Percentiles rank a stretch among this genome's conserved stretches.
These are phyloP conservation scores for Ictidomys tridecemlineatus DNA, from an alignment of 2,113 vertebrate species.

Conservation along the genomic window DNA sequence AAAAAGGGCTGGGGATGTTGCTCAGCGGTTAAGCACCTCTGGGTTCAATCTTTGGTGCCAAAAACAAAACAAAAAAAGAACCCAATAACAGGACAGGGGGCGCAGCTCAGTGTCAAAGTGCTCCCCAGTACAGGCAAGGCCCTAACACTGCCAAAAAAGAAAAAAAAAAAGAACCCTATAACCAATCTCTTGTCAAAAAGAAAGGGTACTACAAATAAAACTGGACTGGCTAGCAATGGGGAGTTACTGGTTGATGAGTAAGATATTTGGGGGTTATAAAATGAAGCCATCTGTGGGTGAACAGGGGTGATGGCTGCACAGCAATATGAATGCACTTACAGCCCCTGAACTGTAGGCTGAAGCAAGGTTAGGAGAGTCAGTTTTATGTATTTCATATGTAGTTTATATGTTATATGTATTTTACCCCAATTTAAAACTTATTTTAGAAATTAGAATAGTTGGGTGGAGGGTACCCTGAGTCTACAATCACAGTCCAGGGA, in stretches of 20 bases:
- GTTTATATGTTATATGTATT: background rate
- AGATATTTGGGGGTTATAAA: background rate
- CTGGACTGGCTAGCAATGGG: background rate
- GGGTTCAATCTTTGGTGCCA: no score
- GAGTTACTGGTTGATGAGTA: background rate
- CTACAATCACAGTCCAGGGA: background rate
- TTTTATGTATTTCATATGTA: background rate
- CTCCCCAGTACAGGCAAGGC: background rate
- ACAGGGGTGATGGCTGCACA: background rate
- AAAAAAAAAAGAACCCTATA: background rate
- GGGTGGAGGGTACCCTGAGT: background rate
- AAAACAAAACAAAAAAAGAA: background rate
- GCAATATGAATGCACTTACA: no score
- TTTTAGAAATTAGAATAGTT: background rate
- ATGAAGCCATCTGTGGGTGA: background rate
- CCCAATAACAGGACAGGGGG: background rate
- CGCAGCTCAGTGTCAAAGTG: background rate
- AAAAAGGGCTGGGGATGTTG: no score
- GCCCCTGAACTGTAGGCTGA: background rate
- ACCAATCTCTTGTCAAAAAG: background rate
- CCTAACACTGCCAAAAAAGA: background rate
- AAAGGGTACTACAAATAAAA: background rate
- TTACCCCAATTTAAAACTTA: background rate
- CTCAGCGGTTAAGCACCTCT: no score
- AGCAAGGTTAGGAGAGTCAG: background rate